Evolutionary conservation across 2,797 vertebrate genomes (phyloP), one percentile per base, ranked within the genome.

Genomic region (Pangasius krempfi): DNA sequence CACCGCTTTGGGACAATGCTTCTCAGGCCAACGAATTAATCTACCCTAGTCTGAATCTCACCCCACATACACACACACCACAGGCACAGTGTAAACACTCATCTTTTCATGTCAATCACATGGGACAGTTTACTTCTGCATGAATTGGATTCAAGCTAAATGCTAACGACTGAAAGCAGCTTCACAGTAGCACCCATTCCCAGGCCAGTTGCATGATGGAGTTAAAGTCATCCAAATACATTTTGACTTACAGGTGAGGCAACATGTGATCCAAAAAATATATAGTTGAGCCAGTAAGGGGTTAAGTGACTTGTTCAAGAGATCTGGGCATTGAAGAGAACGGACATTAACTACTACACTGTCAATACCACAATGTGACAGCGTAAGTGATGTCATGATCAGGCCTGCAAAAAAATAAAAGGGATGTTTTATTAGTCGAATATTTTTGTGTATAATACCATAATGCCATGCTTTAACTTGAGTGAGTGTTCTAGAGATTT

Each of bases 11-110:
- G 91, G 91, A 92, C 66, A 66, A 83, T 76, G 87, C 72, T 90
- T 85, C 90, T 89, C 85, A 82, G 91, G 90, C 90, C 86, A 90
- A 85, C 91, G 89, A 90, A 92, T 92, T 90, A 91, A 91, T 90
- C 89, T 90, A 88, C 79, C 73, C 88, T 85, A 60, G 87, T 89
- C 90, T 83, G 78, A 85, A 89, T 85, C 86, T 68, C 86, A 86
- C 80, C 84, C 75, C 70, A 22, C 80, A 86, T 58, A 80, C 78
- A 76, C 30, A 76, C 30, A 78, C 84, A 81, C 86, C 64, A 64
- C 85, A 84, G 52, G 80, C 89, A 72, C 52, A 75, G 54, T 84
- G 87, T 78, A 89, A 82, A 86, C 80, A 88, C 89, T 85, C 83
- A 90, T 68, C 62, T 83, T 76, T 88, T 80, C 20, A 76, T 66